These are phyloP conservation scores for Mongoloraphidia duomilia DNA, from an alignment of 2,888 invertebrate species.

Conservation along the genomic window DNA sequence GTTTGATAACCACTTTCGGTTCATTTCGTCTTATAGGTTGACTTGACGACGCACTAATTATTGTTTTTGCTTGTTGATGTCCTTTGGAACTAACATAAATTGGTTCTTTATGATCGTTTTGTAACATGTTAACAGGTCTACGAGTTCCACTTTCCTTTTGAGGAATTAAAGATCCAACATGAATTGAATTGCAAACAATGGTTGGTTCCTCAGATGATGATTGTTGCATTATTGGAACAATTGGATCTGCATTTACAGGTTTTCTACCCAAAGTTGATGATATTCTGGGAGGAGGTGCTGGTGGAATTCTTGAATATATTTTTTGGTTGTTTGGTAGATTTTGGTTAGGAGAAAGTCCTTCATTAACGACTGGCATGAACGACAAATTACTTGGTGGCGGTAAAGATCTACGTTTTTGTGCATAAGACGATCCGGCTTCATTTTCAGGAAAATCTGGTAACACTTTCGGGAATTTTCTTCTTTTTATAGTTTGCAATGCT, in stretches of 20 bases:
- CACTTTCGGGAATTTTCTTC: slow-evolving; percentile 72
- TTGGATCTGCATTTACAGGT: slow-evolving; percentile 26
- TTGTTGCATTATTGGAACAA: slow-evolving; percentile 34
- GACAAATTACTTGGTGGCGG: slow-evolving; percentile 35
- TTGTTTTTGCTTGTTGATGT: slow-evolving; percentile 28
- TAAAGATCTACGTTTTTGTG: slow-evolving; percentile 44
- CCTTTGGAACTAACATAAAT: slow-evolving; percentile 24
- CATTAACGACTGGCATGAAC: slow-evolving; percentile 18
- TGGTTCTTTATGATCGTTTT: slow-evolving; percentile 16
- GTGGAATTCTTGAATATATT: slow-evolving; percentile 34
- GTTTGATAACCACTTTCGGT: slow-evolving; percentile 45
- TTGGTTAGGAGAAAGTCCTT: slow-evolving; percentile 20
- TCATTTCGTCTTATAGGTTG: slow-evolving; percentile 32
- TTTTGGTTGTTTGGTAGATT: slow-evolving; percentile 22
- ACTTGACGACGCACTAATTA: slow-evolving; percentile 36
- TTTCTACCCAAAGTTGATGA: slow-evolving; percentile 51
- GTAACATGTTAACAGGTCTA: slow-evolving; percentile 5
- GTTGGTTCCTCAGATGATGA: slow-evolving; percentile 32
- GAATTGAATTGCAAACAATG: slow-evolving; percentile 36
- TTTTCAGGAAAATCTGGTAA: slow-evolving; percentile 55
- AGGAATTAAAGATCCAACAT: slow-evolving; percentile 39
- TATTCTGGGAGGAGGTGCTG: slow-evolving; percentile 61
- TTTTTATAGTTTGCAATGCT: slow-evolving; percentile 55
- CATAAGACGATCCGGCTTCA: slow-evolving; percentile 22
- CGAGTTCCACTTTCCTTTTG: slow-evolving; percentile 20